Conservation (phyloP, 2,888 invertebrate species). For the Phragmatobia fuliginosa region DNA sequence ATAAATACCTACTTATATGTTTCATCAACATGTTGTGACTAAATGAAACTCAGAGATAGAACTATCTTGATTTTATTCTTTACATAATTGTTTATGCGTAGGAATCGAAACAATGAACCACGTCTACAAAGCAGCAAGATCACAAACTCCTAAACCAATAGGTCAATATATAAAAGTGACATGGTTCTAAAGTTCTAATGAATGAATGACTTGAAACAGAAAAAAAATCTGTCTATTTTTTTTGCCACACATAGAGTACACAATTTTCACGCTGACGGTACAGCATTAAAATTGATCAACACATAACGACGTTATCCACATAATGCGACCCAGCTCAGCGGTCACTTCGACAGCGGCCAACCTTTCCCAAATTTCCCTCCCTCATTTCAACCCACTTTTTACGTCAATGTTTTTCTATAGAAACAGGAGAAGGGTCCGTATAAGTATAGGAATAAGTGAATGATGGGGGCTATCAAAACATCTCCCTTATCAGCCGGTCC, state of each 20-base stretch:
- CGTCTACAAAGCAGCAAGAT: no score
- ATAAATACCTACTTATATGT: neutral
- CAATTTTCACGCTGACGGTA: slow-evolving; percentile 55
- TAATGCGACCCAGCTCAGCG: slow-evolving; percentile 85
- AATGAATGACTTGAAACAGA: neutral
- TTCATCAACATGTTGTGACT: neutral
- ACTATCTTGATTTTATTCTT: neutral
- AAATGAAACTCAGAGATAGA: neutral
- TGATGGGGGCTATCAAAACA: slow-evolving; percentile 85
- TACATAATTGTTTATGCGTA: neutral
- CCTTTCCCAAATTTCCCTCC: slow-evolving; percentile 72
- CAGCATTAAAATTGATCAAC: slow-evolving; percentile 86
- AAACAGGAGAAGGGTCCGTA: slow-evolving; percentile 61
- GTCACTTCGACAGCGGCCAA: slow-evolving; percentile 85
- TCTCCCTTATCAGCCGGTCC: slow-evolving; percentile 78
- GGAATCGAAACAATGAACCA: neutral
- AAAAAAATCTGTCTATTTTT: neutral
- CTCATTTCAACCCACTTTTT: slow-evolving; percentile 82
- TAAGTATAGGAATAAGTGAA: slow-evolving; percentile 76
- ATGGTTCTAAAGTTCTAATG: neutral
- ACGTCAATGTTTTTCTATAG: slow-evolving; percentile 87
- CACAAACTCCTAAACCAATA: no score
- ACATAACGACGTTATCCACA: slow-evolving; percentile 85
- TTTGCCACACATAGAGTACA: slow-evolving; percentile 7
- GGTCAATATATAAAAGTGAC: neutral